Conservation (phyloP, 2,797 vertebrate genomes). For the Enteromius thamalakanensis region DNA sequence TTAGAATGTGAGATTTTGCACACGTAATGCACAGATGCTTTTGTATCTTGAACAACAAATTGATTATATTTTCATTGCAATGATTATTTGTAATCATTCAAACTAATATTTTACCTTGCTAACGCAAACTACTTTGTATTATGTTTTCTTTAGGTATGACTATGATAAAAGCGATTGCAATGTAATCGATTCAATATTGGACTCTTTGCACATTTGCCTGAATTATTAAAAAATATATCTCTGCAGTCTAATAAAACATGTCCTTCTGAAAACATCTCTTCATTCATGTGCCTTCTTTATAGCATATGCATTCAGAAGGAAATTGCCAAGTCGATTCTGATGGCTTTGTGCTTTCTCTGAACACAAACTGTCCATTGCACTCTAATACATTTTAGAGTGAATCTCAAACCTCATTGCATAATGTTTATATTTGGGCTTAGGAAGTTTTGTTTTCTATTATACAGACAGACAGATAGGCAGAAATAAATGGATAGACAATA, state of each 20-base stretch:
- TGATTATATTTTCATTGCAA: constrained; percentile 11
- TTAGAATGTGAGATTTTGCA: constrained; percentile 47
- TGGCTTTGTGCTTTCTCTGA: background rate
- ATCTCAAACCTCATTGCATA: background rate
- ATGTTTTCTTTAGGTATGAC: constrained; percentile 28
- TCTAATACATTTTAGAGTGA: constrained; percentile 5
- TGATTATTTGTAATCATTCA: background rate
- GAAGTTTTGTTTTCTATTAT: background rate
- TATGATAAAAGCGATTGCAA: constrained; percentile 19
- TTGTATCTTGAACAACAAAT: constrained; percentile 34
- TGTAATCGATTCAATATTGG: constrained; percentile 32
- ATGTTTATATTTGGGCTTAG: background rate
- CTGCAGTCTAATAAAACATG: constrained; percentile 50
- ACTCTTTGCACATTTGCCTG: constrained; percentile 45
- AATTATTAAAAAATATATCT: constrained; percentile 37
- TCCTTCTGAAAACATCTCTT: constrained; percentile 18
- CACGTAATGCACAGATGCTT: constrained; percentile 45
- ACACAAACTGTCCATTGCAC: background rate
- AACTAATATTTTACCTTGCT: constrained; percentile 25
- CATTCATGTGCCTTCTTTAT: background rate
- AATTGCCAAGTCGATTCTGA: background rate
- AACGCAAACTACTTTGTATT: constrained; percentile 4
- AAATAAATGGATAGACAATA: background rate
- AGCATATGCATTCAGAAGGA: background rate
- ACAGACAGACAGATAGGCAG: background rate